Base-by-base conservation (phyloP, 1,140 invertebrate species). In the Mesaphorura yosii region DNA sequence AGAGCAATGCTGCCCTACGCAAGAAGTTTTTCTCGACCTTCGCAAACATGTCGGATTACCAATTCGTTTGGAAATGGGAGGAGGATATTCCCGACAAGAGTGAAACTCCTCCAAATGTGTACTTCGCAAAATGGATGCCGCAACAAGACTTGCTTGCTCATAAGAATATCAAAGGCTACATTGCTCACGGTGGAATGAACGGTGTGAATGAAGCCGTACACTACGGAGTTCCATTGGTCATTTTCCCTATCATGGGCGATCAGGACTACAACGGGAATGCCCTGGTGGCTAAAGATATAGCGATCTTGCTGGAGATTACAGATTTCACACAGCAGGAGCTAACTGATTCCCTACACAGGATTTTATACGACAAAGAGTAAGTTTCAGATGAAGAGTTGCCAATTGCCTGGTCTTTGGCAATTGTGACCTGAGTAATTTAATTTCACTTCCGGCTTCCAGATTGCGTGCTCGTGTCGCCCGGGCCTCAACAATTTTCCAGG, bases 21-120 rank as follows among this genome's bases (percentile, higher is more conserved):
- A 53, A 72, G 51, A 68, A 64, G 1, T 68, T 81, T 31, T 70
- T 76, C 22, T 66, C 74, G 55, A 73, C 72, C 22, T 75, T 82
- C 51, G 66, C 71, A 29, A 68, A 73, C 53, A 73, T 76, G 28
- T 74, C 80, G 51, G 69, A 74, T 34, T 10, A 10, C 31, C 31
- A 76, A 63, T 79, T 86, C 22, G 66, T 86, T 1, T 86, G 83
- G 83, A 86, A 85, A 68, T 84, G 81, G 67, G 82, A 84, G 60
- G 79, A 75, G 17, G 71, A 34, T 10, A 34, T 51, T 60, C 68
- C 71, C 23, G 62, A 69, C 0, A n/a, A n/a, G n/a, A n/a, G n/a
- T n/a, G 76, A 84, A 60, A 69, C 86, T 22, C 81, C 84, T 2
- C 65, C 73, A 1, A 87, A 87, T 67, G 78, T 87, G 0, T 77